Conservation (phyloP, 2,797 vertebrate genomes). For the Pipistrellus pygmaeus region DNA sequence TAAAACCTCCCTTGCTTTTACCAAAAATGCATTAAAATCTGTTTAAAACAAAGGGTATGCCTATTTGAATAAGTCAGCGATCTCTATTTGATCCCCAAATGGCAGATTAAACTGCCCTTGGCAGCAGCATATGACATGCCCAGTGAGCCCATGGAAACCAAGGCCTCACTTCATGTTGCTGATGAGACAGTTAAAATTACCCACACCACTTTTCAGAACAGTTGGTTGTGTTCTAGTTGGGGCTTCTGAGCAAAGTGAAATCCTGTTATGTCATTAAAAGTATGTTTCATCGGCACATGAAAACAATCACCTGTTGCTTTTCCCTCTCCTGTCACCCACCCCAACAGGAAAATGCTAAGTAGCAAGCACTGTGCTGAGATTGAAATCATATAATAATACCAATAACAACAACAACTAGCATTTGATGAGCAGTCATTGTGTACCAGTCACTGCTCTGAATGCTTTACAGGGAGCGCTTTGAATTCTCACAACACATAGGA, state of each 20-base stretch:
- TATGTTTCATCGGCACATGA: background rate
- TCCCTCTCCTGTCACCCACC: background rate
- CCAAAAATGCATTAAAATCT: background rate
- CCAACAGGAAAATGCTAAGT: background rate
- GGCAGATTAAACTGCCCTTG: background rate
- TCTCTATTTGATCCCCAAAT: constrained; percentile 27
- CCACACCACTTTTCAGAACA: background rate
- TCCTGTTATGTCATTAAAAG: constrained; percentile 23
- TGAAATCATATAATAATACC: background rate
- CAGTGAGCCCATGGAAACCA: background rate
- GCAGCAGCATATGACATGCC: background rate
- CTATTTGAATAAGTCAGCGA: background rate
- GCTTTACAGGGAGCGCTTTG: background rate
- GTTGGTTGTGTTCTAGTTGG: background rate
- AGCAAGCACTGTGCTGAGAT: background rate
- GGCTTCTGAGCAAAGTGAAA: constrained; percentile 37
- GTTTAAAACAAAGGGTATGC: background rate
- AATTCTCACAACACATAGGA: background rate
- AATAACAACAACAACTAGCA: background rate
- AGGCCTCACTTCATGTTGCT: background rate
- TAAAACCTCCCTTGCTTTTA: background rate
- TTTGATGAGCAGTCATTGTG: background rate
- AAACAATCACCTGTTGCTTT: background rate
- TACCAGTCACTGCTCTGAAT: background rate
- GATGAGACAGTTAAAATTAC: constrained; percentile 1